Evolutionary conservation across 2,797 vertebrate genomes (phyloP), one percentile per base, ranked within the genome.

Genomic region (Podarcis siculus): DNA sequence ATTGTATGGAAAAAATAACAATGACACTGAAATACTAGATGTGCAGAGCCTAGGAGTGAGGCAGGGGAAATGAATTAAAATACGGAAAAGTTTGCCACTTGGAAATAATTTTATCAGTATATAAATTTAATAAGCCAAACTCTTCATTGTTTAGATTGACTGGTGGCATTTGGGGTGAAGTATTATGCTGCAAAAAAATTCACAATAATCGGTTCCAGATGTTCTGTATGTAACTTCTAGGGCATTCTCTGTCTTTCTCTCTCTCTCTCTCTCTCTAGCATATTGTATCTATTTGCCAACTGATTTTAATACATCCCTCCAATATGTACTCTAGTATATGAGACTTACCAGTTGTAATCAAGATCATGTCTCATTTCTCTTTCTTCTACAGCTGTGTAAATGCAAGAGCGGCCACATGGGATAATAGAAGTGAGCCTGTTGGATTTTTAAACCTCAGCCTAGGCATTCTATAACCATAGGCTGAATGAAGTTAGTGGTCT

Each of bases 261-360:
- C 30, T 30, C 27, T 78, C 13, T 76, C 82, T 77, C 45, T 87
- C 71, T 85, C 82, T 58, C 79, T 69, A 89, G 92, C 67, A 10
- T 86, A 81, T 95, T 96, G 96, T 95, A 94, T 93, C 93, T 94
- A 55, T 94, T 94, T 95, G 93, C 90, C 91, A 86, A 89, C 83
- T 79, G 71, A 92, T 96, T 96, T 94, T 92, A 92, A 82, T 80
- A 88, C 89, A 89, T 86, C 30, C 67, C 90, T 93, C 94, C 91
- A 93, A 94, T 85, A 81, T 73, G 72, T 42, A 90, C 80, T 35
- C 8, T 67, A 80, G 83, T 61, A 77, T 71, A 45, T 89, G 19
- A 90, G 78, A 89, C 86, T 85, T 88, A 82, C 89, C 84, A 90
- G 71, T 80, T 45, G 55, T 86, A 89, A 89, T 23, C 55, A 69